phyloP scores from a whole-genome alignment of 2,113 vertebrate genomes.

The Myiagra hebetior region DNA sequence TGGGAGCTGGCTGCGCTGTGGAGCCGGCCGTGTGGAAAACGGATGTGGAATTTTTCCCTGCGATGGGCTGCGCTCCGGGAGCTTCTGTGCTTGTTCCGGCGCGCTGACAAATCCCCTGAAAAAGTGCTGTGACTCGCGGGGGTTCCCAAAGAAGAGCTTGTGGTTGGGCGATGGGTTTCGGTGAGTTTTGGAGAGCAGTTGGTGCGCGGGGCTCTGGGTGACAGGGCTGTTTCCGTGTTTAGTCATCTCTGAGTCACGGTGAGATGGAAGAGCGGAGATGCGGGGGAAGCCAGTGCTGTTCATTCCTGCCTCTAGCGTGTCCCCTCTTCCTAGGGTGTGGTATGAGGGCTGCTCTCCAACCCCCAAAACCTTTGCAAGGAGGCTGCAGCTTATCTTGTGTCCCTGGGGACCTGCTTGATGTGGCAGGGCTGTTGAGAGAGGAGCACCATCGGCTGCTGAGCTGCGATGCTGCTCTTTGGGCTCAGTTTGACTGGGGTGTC shows the following conservation, averaged over 20 bases:
- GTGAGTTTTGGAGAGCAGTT: not conserved
- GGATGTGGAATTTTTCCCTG: not conserved
- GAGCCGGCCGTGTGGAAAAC: not conserved
- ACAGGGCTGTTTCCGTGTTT: not conserved
- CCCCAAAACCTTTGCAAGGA: not conserved
- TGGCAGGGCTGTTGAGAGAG: not conserved
- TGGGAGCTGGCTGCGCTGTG: not conserved
- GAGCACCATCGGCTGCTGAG: fast-evolving
- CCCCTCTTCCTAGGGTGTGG: not conserved
- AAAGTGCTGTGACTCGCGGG: not conserved
- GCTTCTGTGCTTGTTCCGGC: not conserved
- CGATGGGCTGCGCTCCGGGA: fast-evolving
- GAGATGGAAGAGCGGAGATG: not conserved
- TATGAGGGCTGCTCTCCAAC: fast-evolving
- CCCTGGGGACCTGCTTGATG: not conserved
- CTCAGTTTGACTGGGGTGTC: not conserved
- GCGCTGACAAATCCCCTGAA: not conserved
- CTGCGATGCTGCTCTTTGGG: fast-evolving
- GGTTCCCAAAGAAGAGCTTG: not conserved
- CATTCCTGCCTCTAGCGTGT: not conserved
- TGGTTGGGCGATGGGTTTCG: not conserved
- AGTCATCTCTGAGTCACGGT: not conserved
- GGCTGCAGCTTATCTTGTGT: not conserved
- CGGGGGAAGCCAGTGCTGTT: not conserved
- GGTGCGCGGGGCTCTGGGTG: not conserved